phyloP scores from a whole-genome alignment of 2,888 invertebrate species.

The Drosophila koepferae region DNA sequence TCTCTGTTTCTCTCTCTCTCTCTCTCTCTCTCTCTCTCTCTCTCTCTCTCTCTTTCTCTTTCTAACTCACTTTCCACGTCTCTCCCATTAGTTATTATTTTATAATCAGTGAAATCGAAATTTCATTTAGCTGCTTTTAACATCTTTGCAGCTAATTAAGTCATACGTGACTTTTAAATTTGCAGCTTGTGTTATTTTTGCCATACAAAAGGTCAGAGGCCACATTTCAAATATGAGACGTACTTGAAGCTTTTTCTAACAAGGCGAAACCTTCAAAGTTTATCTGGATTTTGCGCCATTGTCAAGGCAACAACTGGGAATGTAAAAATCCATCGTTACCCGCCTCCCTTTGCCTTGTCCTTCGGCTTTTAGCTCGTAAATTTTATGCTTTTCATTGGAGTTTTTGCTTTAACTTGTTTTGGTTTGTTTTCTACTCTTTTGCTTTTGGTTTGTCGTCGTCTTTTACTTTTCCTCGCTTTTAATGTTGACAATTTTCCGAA shows the following conservation, averaged over 20 bases:
- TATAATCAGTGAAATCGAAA: slow-evolving; percentile 2
- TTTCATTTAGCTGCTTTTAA: background rate
- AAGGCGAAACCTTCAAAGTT: slow-evolving; percentile 48
- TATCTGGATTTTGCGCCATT: slow-evolving; percentile 51
- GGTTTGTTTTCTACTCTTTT: background rate
- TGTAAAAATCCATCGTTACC: slow-evolving; percentile 10
- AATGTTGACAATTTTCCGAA: slow-evolving; percentile 35
- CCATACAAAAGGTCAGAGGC: slow-evolving; percentile 31
- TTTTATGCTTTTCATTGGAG: slow-evolving; percentile 56
- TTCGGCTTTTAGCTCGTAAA: slow-evolving; percentile 4
- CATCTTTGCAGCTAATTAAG: background rate
- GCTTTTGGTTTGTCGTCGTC: slow-evolving; percentile 6
- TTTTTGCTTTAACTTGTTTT: slow-evolving; percentile 54
- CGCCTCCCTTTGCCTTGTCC: background rate
- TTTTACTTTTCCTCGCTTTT: slow-evolving; percentile 13
- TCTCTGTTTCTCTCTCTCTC: background rate
- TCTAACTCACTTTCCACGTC: too few relatives aligned
- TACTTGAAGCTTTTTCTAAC: slow-evolving; percentile 34
- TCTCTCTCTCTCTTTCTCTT: background rate
- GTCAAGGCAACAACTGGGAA: slow-evolving; percentile 53
- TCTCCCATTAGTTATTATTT: background rate
- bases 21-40: background rate
- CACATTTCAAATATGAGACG: slow-evolving; percentile 34
- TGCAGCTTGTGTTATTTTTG: background rate
- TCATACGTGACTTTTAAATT: slow-evolving; percentile 3